Percentiles rank a stretch among this genome's conserved stretches.
phyloP scores from a whole-genome alignment of 2,888 invertebrate species.

The Dilophus febrilis region DNA sequence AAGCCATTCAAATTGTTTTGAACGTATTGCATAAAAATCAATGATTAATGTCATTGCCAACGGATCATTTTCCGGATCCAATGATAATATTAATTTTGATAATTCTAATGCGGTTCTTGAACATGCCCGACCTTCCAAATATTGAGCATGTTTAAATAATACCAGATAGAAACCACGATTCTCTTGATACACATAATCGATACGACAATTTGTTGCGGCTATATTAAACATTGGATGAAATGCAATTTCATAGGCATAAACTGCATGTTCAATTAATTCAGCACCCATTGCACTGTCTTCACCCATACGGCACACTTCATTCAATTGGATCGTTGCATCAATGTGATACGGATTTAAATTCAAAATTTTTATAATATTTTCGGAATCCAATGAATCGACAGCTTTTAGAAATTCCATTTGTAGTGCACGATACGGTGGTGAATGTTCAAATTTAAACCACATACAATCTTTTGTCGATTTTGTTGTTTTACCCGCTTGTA shows the following conservation, averaged over 20 bases:
- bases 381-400: constrained; percentile 60
- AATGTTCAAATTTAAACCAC: constrained; percentile 61
- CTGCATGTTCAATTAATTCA: constrained; percentile 59
- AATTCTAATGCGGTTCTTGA: constrained; percentile 76
- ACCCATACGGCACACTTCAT: constrained; percentile 58
- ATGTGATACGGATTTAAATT: constrained; percentile 64
- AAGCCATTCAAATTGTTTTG: constrained; percentile 57
- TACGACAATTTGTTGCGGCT: constrained; percentile 49
- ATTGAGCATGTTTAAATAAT: constrained; percentile 62
- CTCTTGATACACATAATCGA: constrained; percentile 65
- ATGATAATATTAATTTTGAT: constrained; percentile 61
- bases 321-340: constrained; percentile 61
- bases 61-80: constrained; percentile 61
- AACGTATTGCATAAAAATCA: constrained; percentile 67
- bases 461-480: constrained; percentile 19
- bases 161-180: constrained; percentile 68
- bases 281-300: constrained; percentile 66
- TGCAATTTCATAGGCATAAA: constrained; percentile 58
- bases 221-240: constrained; percentile 68
- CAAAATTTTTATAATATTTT: constrained; percentile 57
- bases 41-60: constrained; percentile 57
- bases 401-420: constrained; percentile 61
- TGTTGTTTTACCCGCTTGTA: constrained; percentile 1
- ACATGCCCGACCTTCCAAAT: constrained; percentile 63
- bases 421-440: constrained; percentile 49